Base-by-base conservation (phyloP, 2,888 invertebrate genomes). In the Ametastegia equiseti region DNA sequence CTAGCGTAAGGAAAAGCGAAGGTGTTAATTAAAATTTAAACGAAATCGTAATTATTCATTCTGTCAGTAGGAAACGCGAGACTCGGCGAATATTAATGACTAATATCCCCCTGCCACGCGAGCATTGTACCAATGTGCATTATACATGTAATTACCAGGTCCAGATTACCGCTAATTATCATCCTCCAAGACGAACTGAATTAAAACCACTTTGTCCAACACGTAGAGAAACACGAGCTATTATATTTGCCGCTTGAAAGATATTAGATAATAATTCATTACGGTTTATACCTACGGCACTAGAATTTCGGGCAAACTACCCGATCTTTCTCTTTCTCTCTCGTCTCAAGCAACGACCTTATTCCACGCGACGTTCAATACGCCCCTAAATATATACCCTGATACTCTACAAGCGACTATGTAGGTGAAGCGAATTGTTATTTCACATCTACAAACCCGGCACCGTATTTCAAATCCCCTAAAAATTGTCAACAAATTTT, bases 141-240 rank as follows among this genome's bases (percentile, higher is more conserved):
- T 75, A 75, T 75, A 75, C 36, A 75, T 75, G 75, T 36, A 75
- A 75, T 75, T 54, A 75, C 36, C 19, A 45, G 54, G 11, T 54
- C 50, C 54, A 75, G 73, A 54, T 71, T 71, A 71, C 71, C 50
- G 23, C 45, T 75, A 75, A 75, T 75, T 75, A 75, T 75, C 30
- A 75, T 50, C 19, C 75, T 75, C 54, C 33, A 50, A 75, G 75
- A 54, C 19, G n/a, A 75, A 50, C 54, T 75, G 50, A 50, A 75
- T 75, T 75, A 75, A 75, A 75, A 75, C 54, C 75, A 75, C 75
- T 75, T 75, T 54, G 75, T 75, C 54, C 54, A 19, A 75, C 75
- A 71, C 71, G 71, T n/a, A n/a, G 54, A 54, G 75, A 50, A 75
- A 54, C 54, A 45, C 50, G 39, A 39, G 67, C 36, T 67, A 67